Base-by-base conservation (phyloP, 2,888 invertebrate species). In the Leptarthrus brevirostris region DNA sequence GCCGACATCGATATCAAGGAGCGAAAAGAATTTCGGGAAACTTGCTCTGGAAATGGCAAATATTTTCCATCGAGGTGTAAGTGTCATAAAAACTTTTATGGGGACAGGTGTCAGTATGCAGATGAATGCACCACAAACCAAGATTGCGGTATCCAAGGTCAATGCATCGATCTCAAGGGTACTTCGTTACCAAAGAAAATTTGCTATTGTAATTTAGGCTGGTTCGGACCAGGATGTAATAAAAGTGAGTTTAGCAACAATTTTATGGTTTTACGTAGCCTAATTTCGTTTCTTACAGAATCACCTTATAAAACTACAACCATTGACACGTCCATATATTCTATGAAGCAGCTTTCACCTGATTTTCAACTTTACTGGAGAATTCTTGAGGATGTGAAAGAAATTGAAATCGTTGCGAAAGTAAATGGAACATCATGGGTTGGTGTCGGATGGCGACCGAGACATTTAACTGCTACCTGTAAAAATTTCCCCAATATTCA, bases 121-220 rank as follows among this genome's bases (percentile, higher is more conserved):
- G 95, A 97, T 81, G 97, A 97, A 82, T 98, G 98, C 81, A 86
- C 89, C 6, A 91, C 90, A 64, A 92, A 96, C 83, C 88, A 87
- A 10, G 96, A 97, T 83, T 98, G 98, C 82, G 94, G 95, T 0
- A 87, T 90, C 74, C 89, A 93, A 73, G 97, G 97, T 61, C 90
- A 91, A 80, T 98, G 98, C 82, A 86, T 95, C 16, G 92, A 95
- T 81, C 86, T 93, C 16, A 89, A 91, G 76, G 91, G 95, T 2
- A 94, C 94, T 0, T 91, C 93, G 24, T 88, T 93, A 6, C 97
- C 97, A 0, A 89, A 89, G 47, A 90, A 89, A 78, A 93, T 93
- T 81, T 98, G 98, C 82, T 98, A 93, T 84, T 98, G 97, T 81
- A 91, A 94, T 74, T 87, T 90, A 71, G 97, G 97, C 14, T 96